Percentiles rank a stretch among this genome's conserved stretches.
Conservation (phyloP, 2,113 vertebrate species). For the Ammodytes marinus region DNA sequence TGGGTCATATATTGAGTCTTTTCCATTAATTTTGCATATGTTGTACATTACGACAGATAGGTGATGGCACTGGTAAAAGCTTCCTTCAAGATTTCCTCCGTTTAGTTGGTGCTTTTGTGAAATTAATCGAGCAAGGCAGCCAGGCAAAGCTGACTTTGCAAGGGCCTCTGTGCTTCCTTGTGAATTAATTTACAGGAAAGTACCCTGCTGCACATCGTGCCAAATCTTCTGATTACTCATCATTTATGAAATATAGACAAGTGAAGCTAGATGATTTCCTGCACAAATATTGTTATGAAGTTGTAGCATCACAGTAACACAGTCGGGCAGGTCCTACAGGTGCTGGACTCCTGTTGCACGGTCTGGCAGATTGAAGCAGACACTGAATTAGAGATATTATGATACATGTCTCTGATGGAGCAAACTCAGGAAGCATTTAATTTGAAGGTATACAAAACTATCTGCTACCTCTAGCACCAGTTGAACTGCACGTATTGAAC, state of each 20-base stretch:
- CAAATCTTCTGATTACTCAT: conserved; percentile 34
- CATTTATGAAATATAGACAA: conserved; percentile 36
- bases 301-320: not conserved
- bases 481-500: conserved; percentile 3
- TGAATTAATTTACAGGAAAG: conserved; percentile 50
- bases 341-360: conserved; percentile 12
- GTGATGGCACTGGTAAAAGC: conserved; percentile 35
- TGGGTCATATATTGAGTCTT: not conserved
- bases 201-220: conserved; percentile 25
- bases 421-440: not conserved
- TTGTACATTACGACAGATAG: conserved; percentile 24
- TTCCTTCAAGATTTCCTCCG: conserved; percentile 39
- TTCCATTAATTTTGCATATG: conserved; percentile 33
- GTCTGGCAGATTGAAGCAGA: conserved; percentile 14
- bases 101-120: conserved; percentile 6
- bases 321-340: conserved; percentile 1
- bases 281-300: conserved; percentile 10
- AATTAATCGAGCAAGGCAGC: conserved; percentile 43
- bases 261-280: conserved; percentile 35
- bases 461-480: not conserved
- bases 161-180: conserved; percentile 18
- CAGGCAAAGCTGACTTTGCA: conserved; percentile 33
- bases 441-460: conserved; percentile 5
- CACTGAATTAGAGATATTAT: conserved; percentile 1
- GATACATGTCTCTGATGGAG: conserved; percentile 8